Evolutionary conservation across 2,797 vertebrate species (phyloP).

Genomic region (Gymnodraco acuticeps): DNA sequence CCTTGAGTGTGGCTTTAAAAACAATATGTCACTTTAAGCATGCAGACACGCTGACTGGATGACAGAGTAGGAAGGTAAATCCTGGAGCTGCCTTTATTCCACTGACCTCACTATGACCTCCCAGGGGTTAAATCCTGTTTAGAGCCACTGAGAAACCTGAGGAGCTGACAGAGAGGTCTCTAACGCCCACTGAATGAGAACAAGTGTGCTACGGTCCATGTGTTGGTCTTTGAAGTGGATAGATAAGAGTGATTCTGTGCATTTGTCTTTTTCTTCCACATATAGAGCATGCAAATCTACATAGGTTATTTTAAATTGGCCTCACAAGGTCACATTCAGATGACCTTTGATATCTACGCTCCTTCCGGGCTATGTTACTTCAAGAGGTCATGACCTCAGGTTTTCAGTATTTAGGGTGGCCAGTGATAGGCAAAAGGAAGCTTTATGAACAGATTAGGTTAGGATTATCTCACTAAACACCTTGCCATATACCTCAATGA

Average conservation of each 20-base stretch:
- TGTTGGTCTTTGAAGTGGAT: constrained; percentile 41
- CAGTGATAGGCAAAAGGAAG: constrained; percentile 40
- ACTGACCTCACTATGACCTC: constrained; percentile 69
- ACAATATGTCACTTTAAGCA: constrained; percentile 38
- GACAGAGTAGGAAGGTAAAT: constrained; percentile 61
- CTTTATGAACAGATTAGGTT: constrained; percentile 38
- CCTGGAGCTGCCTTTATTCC: constrained; percentile 65
- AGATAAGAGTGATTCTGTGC: constrained; percentile 33
- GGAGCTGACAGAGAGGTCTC: constrained; percentile 43
- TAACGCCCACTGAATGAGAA: constrained; percentile 49
- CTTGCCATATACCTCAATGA: constrained; percentile 33
- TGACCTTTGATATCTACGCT: constrained; percentile 47
- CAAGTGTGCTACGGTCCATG: constrained; percentile 29
- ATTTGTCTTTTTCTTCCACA: constrained; percentile 5
- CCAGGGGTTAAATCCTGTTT: constrained; percentile 55
- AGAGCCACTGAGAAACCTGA: constrained; percentile 56
- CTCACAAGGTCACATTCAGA: constrained; percentile 37
- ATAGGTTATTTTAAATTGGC: constrained; percentile 18
- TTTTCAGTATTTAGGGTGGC: constrained; percentile 11
- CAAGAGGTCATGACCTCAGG: constrained; percentile 47
- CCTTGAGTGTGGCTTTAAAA: constrained; percentile 40
- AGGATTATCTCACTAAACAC: constrained; percentile 43
- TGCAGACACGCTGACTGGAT: constrained; percentile 9
- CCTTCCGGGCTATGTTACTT: constrained; percentile 14
- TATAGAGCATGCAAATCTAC: constrained; percentile 16